A percentile compares a stretch with the other conserved stretches of the same genome.
phyloP scores from a whole-genome alignment of 2,888 invertebrate genomes.

The Brenthis daphne region DNA sequence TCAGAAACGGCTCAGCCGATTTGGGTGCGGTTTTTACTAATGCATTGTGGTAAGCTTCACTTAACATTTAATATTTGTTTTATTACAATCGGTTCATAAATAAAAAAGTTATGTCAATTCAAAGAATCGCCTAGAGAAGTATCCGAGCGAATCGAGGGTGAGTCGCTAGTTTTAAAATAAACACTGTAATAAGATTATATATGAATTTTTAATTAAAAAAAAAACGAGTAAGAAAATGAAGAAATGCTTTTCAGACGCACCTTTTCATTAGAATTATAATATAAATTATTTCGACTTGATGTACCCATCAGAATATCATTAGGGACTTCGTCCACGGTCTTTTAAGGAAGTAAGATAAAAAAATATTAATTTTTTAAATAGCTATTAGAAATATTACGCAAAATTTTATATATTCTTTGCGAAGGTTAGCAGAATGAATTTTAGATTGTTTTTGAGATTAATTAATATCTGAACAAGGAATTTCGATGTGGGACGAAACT shows the following conservation, averaged over 20 bases:
- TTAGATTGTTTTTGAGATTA: too few species aligned
- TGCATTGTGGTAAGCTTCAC: too few species aligned
- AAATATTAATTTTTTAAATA: neutral
- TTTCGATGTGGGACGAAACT: too few species aligned
- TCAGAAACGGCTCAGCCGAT: too few species aligned
- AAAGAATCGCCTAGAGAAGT: too few species aligned
- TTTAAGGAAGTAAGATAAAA: constrained; percentile 1
- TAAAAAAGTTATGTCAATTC: too few species aligned
- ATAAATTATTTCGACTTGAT: constrained; percentile 14
- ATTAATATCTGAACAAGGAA: too few species aligned
- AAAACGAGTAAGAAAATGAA: constrained; percentile 5
- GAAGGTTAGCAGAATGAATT: too few species aligned
- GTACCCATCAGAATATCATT: constrained; percentile 20
- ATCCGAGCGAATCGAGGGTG: neutral
- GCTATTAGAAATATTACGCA: neutral
- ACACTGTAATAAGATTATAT: neutral
- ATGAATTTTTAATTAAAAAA: neutral
- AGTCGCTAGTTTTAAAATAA: neutral
- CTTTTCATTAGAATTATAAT: constrained; percentile 19
- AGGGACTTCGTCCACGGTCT: constrained; percentile 1
- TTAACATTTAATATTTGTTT: too few species aligned
- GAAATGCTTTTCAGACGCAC: constrained; percentile 7
- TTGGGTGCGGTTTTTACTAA: too few species aligned
- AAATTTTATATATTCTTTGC: too few species aligned
- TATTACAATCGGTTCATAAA: too few species aligned